phyloP scores from a whole-genome alignment of 2,113 vertebrate species.

The Tetrao urogallus region DNA sequence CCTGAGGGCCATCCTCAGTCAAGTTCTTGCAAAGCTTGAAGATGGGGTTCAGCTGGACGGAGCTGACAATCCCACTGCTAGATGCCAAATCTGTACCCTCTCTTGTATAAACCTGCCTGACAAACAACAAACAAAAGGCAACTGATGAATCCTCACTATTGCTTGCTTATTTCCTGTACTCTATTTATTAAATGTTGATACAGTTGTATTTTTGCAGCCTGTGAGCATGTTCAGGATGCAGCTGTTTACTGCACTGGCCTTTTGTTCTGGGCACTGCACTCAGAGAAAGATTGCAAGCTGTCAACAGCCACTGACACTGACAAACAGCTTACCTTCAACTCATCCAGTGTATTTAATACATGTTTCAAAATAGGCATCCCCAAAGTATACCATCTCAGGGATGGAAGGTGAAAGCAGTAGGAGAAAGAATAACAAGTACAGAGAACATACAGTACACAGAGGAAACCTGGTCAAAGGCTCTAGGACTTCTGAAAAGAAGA shows the following conservation, averaged over 20 bases:
- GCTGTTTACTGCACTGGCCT: not conserved
- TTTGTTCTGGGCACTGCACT: not conserved
- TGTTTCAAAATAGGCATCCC: not conserved
- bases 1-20: not conserved
- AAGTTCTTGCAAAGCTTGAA: not conserved
- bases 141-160: not conserved
- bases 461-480: not conserved
- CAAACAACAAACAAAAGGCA: not conserved
- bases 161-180: constrained; percentile 25
- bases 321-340: not conserved
- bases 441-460: not conserved
- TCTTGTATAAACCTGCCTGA: not conserved
- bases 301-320: not conserved
- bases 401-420: not conserved
- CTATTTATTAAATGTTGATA: constrained; percentile 47
- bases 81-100: not conserved
- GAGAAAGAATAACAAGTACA: not conserved
- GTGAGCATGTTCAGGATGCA: not conserved
- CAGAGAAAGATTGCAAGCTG: not conserved
- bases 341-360: not conserved
- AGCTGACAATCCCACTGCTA: not conserved
- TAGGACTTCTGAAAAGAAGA: not conserved
- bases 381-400: not conserved
- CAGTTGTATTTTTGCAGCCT: not conserved
- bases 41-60: not conserved